Evolutionary conservation across 2,113 vertebrate species (phyloP).

Genomic region (Trichomycterus rosablanca): DNA sequence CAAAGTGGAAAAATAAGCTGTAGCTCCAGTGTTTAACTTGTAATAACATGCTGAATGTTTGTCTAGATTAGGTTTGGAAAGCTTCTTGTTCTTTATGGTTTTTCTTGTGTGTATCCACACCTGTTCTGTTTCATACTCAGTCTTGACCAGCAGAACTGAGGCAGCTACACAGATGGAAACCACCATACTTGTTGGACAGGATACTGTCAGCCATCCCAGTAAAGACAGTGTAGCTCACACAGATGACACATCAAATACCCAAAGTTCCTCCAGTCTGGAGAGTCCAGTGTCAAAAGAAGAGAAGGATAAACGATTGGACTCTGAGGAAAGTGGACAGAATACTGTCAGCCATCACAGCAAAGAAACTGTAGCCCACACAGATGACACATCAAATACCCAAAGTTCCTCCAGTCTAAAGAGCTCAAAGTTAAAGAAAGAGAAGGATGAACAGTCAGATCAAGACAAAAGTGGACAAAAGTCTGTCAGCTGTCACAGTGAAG

Average conservation of each 20-base stretch:
- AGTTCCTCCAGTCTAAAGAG: not conserved
- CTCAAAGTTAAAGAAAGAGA: not conserved
- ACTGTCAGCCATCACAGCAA: not conserved
- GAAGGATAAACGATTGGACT: not conserved
- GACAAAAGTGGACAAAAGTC: not conserved
- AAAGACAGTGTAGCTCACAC: not conserved
- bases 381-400: not conserved
- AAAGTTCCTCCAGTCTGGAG: not conserved
- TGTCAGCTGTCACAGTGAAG: not conserved
- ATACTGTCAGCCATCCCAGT: not conserved
- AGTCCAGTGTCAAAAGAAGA: not conserved
- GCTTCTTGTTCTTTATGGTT: no score
- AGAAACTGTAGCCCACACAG: not conserved
- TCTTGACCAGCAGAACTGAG: no score
- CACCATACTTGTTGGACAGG: not conserved
- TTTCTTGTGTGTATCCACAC: no score
- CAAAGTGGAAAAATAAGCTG: no score
- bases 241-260: not conserved
- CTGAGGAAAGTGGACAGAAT: not conserved
- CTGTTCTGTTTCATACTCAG: no score
- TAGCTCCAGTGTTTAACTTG: no score
- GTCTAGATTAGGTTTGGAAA: no score
- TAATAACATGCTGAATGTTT: no score
- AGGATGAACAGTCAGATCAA: not conserved
- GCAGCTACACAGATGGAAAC: constrained; percentile 20